These are phyloP conservation scores for Chelonus formosanus DNA, from an alignment of 2,888 invertebrate species.

Conservation along the genomic window DNA sequence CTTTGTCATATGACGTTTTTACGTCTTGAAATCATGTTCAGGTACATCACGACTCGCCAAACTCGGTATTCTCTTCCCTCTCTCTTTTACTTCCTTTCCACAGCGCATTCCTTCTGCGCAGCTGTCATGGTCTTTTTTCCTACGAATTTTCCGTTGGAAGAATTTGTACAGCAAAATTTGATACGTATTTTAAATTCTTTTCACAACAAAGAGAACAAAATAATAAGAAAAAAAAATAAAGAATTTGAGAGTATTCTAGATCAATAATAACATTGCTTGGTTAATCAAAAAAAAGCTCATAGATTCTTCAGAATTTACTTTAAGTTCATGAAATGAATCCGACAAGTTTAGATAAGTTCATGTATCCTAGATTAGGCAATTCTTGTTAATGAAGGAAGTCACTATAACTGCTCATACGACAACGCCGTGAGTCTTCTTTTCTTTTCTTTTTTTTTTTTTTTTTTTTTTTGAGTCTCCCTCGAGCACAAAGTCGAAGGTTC, in stretches of 20 bases:
- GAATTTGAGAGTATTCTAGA: not conserved
- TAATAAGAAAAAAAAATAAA: slow-evolving; percentile 13
- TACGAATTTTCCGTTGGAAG: slow-evolving; percentile 13
- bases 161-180: slow-evolving; percentile 6
- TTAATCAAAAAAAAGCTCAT: no score
- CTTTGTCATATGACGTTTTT: not conserved
- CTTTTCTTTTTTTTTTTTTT: not conserved
- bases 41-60: slow-evolving; percentile 22
- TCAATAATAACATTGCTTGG: no score
- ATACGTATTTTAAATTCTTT: not conserved
- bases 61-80: slow-evolving; percentile 9
- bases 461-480: not conserved
- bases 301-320: no score
- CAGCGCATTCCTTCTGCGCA: slow-evolving; percentile 35
- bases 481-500: slow-evolving; percentile 41
- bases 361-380: no score
- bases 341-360: no score
- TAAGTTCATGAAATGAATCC: no score
- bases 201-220: slow-evolving; percentile 1
- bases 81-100: slow-evolving; percentile 23
- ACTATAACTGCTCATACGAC: no score
- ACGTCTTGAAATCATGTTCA: slow-evolving; percentile 13
- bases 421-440: slow-evolving; percentile 1
- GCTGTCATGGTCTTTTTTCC: slow-evolving; percentile 38
- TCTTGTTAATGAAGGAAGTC: no score